Base-by-base conservation (phyloP, 2,888 invertebrate genomes). In the Megamerina dolium region DNA sequence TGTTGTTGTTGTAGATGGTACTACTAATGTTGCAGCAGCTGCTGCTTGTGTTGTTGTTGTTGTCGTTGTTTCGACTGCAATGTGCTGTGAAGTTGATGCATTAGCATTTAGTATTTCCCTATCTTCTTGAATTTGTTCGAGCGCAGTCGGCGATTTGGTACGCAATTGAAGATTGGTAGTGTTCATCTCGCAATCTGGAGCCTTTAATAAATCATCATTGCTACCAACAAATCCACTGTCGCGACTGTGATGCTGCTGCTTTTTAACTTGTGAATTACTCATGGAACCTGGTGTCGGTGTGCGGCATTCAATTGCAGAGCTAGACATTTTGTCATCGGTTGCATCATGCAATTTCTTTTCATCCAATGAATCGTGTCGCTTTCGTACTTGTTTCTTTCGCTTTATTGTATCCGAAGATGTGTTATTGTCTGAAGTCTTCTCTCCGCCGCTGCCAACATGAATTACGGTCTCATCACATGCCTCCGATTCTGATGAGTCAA, bases 201-300 rank as follows among this genome's bases (percentile, higher is more conserved):
- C 73, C 65, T 85, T 82, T 30, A 89, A 72, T 47, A 91, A 74
- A 67, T 91, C 90, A 62, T 90, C 90, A 60, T 87, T 88, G 64
- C 88, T 89, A 5, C 90, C 90, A 36, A 90, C 83, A 58, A 91
- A 91, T 3, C 90, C 90, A 57, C 89, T 89, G 66, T 91, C 90
- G 47, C 90, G 77, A 61, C 87, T 88, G 48, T 87, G 87, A 37
- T 62, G 62, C 40, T 63, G 63, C 20, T 65, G 65, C 64, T 87
- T 87, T 57, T 83, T 81, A 44, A 81, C 80, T 64, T 78, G 78
- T 36, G 78, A 70, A 62, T 77, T 77, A 52, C 77, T 76, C 54
- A 77, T 75, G 14, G 54, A 41, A 1, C 59, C 55, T 0, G 60
- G 61, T 0, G 58, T 61, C 10, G 58, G 60, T 0, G 63, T 58